Evolutionary conservation across 2,113 vertebrate genomes (phyloP).

Genomic region (Sylvietta virens): DNA sequence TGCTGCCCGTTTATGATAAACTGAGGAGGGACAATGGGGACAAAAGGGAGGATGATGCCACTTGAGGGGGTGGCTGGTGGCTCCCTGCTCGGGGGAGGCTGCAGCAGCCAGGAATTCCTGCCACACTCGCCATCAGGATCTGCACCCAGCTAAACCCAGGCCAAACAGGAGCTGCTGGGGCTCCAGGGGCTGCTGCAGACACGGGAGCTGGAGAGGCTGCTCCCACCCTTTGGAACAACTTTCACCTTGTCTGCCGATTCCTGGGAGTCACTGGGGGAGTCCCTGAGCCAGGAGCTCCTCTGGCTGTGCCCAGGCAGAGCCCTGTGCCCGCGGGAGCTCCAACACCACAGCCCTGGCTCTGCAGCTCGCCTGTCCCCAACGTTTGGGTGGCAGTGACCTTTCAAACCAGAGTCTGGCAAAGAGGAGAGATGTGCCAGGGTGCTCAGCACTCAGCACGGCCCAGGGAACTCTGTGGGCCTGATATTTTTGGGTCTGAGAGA

Average conservation of each 20-base stretch:
- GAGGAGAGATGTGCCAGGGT: background rate
- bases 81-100: background rate
- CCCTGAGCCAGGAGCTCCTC: background rate
- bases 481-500: no score
- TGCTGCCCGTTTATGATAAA: background rate
- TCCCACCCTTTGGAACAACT: background rate
- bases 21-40: background rate
- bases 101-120: background rate
- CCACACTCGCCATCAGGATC: no score
- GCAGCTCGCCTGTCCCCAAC: rapidly evolving
- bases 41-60: background rate
- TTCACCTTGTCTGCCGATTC: rapidly evolving
- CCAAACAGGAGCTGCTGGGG: background rate
- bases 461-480: no score
- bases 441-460: rapidly evolving
- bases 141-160: background rate
- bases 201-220: background rate
- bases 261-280: rapidly evolving
- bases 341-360: no score
- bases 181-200: background rate
- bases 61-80: background rate
- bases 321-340: rapidly evolving
- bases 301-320: background rate
- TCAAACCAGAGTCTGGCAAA: background rate
- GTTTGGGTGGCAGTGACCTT: background rate